These are phyloP conservation scores for Numenius phaeopus DNA, from an alignment of 2,797 vertebrate genomes.

Conservation along the genomic window DNA sequence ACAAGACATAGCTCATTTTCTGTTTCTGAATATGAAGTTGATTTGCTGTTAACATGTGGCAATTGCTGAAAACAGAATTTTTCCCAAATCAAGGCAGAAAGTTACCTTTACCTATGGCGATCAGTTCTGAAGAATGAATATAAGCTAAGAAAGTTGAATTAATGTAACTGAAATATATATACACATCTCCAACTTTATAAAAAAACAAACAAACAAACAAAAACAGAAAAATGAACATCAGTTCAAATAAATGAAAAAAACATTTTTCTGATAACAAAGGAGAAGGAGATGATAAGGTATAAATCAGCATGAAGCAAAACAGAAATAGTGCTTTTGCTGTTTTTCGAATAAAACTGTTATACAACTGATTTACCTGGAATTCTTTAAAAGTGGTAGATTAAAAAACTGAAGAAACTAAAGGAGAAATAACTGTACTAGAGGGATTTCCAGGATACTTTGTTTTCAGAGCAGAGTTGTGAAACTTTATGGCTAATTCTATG, in stretches of 20 bases:
- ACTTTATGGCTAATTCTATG: background rate
- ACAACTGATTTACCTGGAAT: background rate
- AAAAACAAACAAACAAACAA: background rate
- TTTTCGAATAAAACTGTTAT: background rate
- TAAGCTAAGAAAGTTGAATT: background rate
- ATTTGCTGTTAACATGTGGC: background rate
- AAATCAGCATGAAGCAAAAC: background rate
- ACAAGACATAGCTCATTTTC: background rate
- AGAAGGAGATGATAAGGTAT: background rate
- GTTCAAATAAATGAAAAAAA: background rate
- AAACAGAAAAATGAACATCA: background rate
- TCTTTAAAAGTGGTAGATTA: background rate
- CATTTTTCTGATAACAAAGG: background rate
- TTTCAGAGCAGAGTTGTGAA: background rate
- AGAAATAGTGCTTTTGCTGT: rapidly evolving
- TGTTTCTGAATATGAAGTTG: background rate
- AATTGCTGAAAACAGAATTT: background rate
- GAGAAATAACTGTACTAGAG: background rate
- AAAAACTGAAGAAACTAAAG: background rate
- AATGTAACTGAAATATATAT: background rate
- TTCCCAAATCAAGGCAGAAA: background rate
- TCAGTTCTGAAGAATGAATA: background rate
- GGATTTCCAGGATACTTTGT: background rate
- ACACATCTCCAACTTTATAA: background rate
- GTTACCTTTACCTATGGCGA: background rate